A percentile compares a stretch with the other conserved stretches of the same genome.
Conservation (phyloP, 2,797 vertebrate genomes). For the Myotis pilosus region DNA sequence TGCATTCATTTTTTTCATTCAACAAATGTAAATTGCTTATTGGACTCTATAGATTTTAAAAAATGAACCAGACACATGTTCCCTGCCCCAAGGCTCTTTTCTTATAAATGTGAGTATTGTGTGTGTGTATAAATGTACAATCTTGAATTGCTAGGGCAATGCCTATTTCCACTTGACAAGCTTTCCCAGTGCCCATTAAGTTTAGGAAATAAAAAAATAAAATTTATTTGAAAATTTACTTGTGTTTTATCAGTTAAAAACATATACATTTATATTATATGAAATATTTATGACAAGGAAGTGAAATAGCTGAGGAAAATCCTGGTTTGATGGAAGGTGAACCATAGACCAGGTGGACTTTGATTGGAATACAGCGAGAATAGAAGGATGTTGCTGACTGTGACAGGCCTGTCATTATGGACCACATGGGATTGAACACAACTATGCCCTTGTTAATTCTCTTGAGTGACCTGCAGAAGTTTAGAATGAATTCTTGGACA, state of each 20-base stretch:
- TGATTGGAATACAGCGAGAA: not conserved
- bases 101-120: not conserved
- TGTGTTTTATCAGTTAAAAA: not conserved
- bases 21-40: not conserved
- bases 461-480: not conserved
- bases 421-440: not conserved
- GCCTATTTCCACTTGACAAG: not conserved
- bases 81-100: not conserved
- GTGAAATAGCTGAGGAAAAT: not conserved
- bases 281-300: not conserved
- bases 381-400: not conserved
- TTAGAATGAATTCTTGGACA: not conserved
- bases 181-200: not conserved
- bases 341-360: not conserved
- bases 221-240: not conserved
- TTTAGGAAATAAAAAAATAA: not conserved
- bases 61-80: not conserved
- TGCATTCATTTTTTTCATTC: not conserved
- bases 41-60: not conserved
- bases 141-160: not conserved
- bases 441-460: not conserved
- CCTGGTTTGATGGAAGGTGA: not conserved
- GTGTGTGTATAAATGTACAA: not conserved
- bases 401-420: not conserved
- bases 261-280: not conserved